phyloP scores from a whole-genome alignment of 2,113 vertebrate species.

The Aegotheles bennettii region DNA sequence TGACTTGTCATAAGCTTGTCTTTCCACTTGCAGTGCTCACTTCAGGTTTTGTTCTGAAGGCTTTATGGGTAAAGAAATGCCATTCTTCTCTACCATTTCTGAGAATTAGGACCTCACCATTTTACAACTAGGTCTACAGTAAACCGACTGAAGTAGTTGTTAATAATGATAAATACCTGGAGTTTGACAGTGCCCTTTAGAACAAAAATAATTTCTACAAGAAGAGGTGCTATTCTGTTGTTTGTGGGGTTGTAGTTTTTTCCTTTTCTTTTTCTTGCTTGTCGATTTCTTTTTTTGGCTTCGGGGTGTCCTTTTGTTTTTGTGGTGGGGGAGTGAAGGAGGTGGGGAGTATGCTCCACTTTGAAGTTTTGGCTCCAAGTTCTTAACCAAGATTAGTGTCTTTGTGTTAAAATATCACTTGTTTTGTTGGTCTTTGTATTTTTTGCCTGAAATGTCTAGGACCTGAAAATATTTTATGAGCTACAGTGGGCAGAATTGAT shows the following conservation, averaged over 20 bases:
- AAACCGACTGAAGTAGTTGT: background rate
- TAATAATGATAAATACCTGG: background rate
- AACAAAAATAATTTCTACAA: background rate
- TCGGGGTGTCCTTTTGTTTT: background rate
- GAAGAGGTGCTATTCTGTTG: background rate
- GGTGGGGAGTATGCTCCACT: background rate
- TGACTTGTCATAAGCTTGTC: background rate
- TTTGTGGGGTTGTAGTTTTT: background rate
- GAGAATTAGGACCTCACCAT: background rate
- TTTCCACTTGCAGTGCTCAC: background rate
- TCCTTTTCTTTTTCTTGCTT: background rate
- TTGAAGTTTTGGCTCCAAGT: background rate
- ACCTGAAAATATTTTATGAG: background rate
- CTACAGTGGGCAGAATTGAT: background rate
- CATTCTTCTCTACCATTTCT: background rate
- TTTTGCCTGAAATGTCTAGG: background rate
- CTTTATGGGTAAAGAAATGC: background rate
- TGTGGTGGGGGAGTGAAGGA: background rate
- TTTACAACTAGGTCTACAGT: background rate
- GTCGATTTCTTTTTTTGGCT: background rate
- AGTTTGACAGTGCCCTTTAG: background rate
- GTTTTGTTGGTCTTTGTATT: background rate
- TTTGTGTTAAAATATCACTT: background rate
- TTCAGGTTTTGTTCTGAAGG: background rate
- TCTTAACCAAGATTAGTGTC: background rate